Percentiles rank a stretch among this genome's conserved stretches.
phyloP scores from a whole-genome alignment of 2,113 vertebrate genomes.

The Lampris incognitus region DNA sequence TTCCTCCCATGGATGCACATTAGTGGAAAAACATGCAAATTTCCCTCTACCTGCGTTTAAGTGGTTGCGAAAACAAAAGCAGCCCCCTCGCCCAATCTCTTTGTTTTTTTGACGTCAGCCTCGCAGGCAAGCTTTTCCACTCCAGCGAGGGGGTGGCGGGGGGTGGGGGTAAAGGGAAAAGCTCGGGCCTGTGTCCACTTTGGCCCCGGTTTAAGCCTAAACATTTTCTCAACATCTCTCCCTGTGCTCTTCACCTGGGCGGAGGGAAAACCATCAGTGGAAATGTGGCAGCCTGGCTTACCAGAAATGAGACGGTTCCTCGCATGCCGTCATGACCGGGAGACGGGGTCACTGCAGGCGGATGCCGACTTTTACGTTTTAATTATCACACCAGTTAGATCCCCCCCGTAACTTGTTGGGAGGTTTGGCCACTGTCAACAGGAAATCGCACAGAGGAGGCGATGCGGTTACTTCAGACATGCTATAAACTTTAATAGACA shows the following conservation, averaged over 20 bases:
- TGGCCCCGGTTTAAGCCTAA: slow-evolving; percentile 50
- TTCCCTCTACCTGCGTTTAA: slow-evolving; percentile 28
- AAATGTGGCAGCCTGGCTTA: slow-evolving; percentile 55
- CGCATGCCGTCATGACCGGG: slow-evolving; percentile 21
- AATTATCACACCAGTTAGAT: background rate
- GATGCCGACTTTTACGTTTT: slow-evolving; percentile 11
- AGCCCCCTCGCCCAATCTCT: slow-evolving; percentile 38
- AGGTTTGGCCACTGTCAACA: background rate
- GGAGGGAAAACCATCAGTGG: slow-evolving; percentile 50
- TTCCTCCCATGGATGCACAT: slow-evolving; percentile 16
- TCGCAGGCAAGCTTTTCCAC: slow-evolving; percentile 58
- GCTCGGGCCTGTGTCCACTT: slow-evolving; percentile 27
- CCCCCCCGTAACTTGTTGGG: background rate
- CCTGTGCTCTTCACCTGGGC: slow-evolving; percentile 54
- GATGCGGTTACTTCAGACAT: slow-evolving; percentile 73
- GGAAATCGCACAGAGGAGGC: background rate
- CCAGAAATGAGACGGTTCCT: slow-evolving; percentile 55
- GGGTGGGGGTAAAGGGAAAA: slow-evolving; percentile 37
- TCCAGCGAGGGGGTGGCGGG: slow-evolving; percentile 9
- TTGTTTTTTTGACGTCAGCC: slow-evolving; percentile 33
- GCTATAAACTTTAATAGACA: slow-evolving; percentile 88
- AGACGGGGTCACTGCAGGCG: slow-evolving; percentile 13
- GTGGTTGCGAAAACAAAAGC: background rate
- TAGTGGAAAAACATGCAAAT: background rate
- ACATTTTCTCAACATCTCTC: slow-evolving; percentile 58